phyloP scores from a whole-genome alignment of 2,113 vertebrate species.

The Dasyornis broadbenti region DNA sequence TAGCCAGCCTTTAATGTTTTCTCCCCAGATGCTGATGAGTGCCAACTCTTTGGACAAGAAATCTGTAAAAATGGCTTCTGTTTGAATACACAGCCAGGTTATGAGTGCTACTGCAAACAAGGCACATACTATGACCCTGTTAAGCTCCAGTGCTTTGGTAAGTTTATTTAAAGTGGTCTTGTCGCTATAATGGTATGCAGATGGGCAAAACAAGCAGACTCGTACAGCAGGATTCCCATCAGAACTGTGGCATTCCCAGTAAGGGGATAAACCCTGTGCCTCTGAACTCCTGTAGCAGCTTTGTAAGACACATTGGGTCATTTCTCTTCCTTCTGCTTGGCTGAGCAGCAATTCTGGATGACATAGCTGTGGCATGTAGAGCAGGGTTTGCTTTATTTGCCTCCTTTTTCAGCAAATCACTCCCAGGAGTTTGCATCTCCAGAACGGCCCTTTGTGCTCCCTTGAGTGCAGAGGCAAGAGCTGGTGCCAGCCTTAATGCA shows the following conservation, averaged over 20 bases:
- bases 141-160: constrained; percentile 91
- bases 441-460: neutral
- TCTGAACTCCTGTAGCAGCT: neutral
- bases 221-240: neutral
- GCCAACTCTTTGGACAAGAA: constrained; percentile 87
- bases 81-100: constrained; percentile 83
- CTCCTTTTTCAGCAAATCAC: constrained; percentile 7
- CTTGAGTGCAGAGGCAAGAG: neutral
- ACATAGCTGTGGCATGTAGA: neutral
- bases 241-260: neutral
- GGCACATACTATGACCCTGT: constrained; percentile 90
- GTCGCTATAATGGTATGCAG: constrained; percentile 15
- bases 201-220: constrained; percentile 20
- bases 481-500: neutral
- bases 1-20: neutral
- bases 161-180: constrained; percentile 51
- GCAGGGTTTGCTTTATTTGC: constrained; percentile 2
- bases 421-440: neutral
- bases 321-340: constrained; percentile 17
- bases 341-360: neutral
- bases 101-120: constrained; percentile 94
- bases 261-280: neutral
- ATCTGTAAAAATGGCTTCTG: constrained; percentile 97
- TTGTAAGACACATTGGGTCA: constrained; percentile 6
- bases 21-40: constrained; percentile 91